phyloP scores from a whole-genome alignment of 1,140 invertebrate species.

The Sinella curviseta region DNA sequence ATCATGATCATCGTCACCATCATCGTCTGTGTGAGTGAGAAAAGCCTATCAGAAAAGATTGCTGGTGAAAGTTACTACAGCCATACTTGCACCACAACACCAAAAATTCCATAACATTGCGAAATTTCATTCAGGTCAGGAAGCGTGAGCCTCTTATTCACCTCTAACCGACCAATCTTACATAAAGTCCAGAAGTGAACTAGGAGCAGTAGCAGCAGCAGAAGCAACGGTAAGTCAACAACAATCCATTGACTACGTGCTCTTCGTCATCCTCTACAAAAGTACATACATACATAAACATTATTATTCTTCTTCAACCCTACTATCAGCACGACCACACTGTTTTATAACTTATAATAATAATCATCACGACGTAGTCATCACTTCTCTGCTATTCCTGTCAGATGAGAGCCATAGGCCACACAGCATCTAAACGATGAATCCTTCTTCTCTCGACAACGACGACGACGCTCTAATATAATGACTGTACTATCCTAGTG shows the following conservation, averaged over 20 bases:
- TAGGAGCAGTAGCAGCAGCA: background rate
- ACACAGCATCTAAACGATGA: too few relatives aligned
- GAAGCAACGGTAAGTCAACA: background rate
- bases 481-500: too few relatives aligned
- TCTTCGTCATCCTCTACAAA: background rate
- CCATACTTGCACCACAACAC: too few relatives aligned
- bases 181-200: background rate
- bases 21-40: too few relatives aligned
- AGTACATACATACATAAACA: background rate
- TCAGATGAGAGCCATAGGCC: too few relatives aligned
- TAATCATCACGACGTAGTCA: background rate
- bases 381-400: too few relatives aligned
- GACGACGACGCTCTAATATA: too few relatives aligned
- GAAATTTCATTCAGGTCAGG: slow-evolving; percentile 14
- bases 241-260: background rate
- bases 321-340: background rate
- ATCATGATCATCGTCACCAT: background rate
- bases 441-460: too few relatives aligned
- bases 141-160: background rate
- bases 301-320: background rate
- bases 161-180: background rate
- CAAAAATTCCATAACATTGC: background rate
- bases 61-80: too few relatives aligned
- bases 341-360: too few relatives aligned
- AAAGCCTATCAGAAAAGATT: slow-evolving; percentile 6